phyloP scores from a whole-genome alignment of 2,113 vertebrate species.

The Oplegnathus fasciatus region DNA sequence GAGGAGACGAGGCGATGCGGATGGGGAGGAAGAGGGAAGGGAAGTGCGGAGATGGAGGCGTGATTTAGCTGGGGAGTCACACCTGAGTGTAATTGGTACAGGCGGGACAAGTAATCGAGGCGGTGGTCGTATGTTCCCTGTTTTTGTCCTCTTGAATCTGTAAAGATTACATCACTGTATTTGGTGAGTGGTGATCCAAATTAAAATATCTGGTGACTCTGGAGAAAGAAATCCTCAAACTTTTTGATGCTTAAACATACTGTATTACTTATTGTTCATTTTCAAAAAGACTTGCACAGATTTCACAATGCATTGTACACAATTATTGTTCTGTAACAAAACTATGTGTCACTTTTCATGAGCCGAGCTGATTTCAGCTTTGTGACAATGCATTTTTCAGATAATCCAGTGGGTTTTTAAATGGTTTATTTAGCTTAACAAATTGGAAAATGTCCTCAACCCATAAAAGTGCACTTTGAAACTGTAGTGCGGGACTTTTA shows the following conservation, averaged over 20 bases:
- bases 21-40: conserved; percentile 8
- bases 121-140: not conserved
- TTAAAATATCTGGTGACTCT: too few relatives aligned
- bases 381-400: not conserved
- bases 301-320: not conserved
- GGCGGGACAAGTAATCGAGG: conserved; percentile 20
- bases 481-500: too few relatives aligned
- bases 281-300: not conserved
- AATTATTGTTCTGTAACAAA: not conserved
- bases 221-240: too few relatives aligned
- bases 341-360: not conserved
- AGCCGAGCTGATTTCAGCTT: not conserved
- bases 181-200: not conserved
- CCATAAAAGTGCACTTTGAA: too few relatives aligned
- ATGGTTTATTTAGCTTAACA: not conserved
- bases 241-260: not conserved
- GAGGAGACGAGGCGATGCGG: conserved; percentile 12
- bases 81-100: not conserved
- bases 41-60: not conserved
- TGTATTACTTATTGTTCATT: not conserved
- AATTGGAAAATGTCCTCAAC: not conserved
- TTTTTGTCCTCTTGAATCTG: not conserved
- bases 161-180: not conserved
- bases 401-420: not conserved
- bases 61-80: not conserved